These are phyloP conservation scores for Hystrix brachyura DNA, from an alignment of 2,113 vertebrate species.

Conservation along the genomic window DNA sequence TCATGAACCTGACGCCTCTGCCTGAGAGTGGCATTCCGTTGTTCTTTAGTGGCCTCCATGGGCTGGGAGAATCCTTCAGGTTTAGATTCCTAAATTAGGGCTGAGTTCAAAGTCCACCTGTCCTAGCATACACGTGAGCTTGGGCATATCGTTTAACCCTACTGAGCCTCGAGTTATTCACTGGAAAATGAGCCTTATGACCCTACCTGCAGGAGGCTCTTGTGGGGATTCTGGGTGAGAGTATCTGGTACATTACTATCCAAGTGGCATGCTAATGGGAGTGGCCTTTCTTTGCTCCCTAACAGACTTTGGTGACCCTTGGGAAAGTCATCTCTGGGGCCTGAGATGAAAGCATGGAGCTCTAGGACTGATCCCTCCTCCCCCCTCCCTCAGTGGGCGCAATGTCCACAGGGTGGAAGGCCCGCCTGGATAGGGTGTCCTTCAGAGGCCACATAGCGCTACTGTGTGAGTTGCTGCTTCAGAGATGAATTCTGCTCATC, in stretches of 20 bases:
- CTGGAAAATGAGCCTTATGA: not conserved
- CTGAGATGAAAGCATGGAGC: fast-evolving
- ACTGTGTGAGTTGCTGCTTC: fast-evolving
- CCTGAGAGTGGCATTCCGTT: not conserved
- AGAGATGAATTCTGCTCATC: not conserved
- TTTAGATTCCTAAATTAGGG: not conserved
- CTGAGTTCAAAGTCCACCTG: not conserved
- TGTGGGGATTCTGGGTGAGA: fast-evolving
- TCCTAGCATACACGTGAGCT: not conserved
- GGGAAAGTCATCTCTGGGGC: not conserved
- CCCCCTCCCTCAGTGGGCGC: too few species aligned
- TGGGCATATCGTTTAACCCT: not conserved
- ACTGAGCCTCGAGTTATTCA: not conserved
- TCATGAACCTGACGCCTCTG: not conserved
- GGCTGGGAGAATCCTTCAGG: not conserved
- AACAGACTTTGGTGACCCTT: not conserved
- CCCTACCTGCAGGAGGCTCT: not conserved
- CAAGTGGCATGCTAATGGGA: fast-evolving
- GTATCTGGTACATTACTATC: not conserved
- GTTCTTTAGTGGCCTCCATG: not conserved
- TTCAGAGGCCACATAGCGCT: fast-evolving
- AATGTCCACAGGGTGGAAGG: too few species aligned
- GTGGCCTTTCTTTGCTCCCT: not conserved
- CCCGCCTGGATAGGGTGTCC: not conserved
- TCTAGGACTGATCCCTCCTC: not conserved